Evolutionary conservation across 2,888 invertebrate species (phyloP).

Genomic region (Rhyacophila evoluta): DNA sequence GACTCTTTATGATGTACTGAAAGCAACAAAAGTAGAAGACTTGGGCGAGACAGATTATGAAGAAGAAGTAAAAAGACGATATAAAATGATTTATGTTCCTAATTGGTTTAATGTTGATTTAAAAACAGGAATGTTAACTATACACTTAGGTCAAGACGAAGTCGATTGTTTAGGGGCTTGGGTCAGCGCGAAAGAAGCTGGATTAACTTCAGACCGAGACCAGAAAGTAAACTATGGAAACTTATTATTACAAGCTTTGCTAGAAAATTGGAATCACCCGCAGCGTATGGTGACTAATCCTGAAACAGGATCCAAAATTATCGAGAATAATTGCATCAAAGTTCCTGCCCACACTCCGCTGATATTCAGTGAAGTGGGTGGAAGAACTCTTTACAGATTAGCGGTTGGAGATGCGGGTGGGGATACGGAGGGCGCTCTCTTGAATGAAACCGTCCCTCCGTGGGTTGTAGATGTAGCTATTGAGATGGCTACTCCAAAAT

Average conservation of each 20-base stretch:
- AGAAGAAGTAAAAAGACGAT: constrained; percentile 90
- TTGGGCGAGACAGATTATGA: constrained; percentile 93
- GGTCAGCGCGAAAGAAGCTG: constrained; percentile 97
- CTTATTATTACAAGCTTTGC: constrained; percentile 89
- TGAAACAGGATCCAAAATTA: constrained; percentile 78
- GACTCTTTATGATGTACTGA: constrained; percentile 93
- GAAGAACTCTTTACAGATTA: constrained; percentile 86
- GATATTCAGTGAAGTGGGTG: constrained; percentile 97
- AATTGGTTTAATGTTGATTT: constrained; percentile 99
- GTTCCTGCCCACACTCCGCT: constrained; percentile 97
- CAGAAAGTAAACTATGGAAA: constrained; percentile 97
- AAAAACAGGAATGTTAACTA: constrained; percentile 98
- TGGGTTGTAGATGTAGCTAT: constrained; percentile 97
- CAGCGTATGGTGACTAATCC: constrained; percentile 73
- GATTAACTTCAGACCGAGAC: constrained; percentile 83
- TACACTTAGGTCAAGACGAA: constrained; percentile 97
- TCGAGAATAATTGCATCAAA: constrained; percentile 84
- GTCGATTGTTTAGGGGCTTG: constrained; percentile 98
- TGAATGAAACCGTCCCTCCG: constrained; percentile 93
- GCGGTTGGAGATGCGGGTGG: constrained; percentile 93
- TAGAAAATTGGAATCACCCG: constrained; percentile 94
- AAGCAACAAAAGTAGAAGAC: constrained; percentile 89
- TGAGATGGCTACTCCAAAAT: constrained; percentile 93
- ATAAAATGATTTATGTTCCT: constrained; percentile 95
- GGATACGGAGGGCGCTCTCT: constrained; percentile 91